Conservation (phyloP, 2,113 vertebrate genomes). For the Campylomormyrus numenius region DNA sequence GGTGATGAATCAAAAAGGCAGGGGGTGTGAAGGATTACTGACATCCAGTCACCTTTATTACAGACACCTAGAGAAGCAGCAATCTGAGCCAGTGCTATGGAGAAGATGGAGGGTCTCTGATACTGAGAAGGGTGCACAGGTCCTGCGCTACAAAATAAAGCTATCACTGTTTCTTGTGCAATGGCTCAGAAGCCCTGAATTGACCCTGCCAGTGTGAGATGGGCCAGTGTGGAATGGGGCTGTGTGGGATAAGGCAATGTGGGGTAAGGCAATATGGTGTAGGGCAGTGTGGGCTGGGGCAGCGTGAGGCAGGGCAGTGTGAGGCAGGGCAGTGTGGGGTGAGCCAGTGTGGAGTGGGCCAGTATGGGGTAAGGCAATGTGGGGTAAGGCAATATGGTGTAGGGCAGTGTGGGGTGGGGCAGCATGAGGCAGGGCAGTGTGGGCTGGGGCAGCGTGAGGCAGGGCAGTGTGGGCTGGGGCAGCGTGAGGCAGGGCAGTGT, state of each 20-base stretch:
- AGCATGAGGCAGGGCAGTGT: no score
- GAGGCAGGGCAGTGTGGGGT: no score
- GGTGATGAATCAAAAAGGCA: background rate
- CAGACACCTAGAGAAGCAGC: background rate
- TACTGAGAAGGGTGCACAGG: background rate
- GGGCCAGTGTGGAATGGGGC: background rate
- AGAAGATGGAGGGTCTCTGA: background rate
- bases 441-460: no score
- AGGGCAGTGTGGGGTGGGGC: no score
- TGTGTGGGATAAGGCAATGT: background rate
- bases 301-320: background rate
- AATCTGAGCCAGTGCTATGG: background rate
- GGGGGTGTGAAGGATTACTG: background rate
- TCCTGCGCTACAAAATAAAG: background rate
- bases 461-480: no score
- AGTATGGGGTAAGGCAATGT: no score
- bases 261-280: background rate
- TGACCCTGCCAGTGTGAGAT: background rate
- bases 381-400: no score
- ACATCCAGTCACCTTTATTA: background rate
- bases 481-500: no score
- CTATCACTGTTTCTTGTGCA: background rate
- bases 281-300: background rate
- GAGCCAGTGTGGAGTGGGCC: no score
- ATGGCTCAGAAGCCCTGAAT: background rate